A percentile compares a stretch with the other conserved stretches of the same genome.
Evolutionary conservation across 2,797 vertebrate genomes (phyloP).

Genomic region (Cynopterus sphinx): DNA sequence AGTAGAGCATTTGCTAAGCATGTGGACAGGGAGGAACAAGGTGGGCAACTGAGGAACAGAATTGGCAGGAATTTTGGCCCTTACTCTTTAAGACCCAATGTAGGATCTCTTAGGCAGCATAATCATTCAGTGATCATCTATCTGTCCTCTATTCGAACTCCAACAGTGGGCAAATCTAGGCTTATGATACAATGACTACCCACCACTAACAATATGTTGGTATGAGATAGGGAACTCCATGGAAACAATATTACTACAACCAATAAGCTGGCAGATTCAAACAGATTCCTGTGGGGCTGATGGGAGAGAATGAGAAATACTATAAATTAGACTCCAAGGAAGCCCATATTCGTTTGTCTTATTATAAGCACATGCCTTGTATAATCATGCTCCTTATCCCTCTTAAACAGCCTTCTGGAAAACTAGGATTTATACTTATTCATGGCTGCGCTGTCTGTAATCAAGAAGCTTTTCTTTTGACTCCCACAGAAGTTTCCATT

Average conservation of each 20-base stretch:
- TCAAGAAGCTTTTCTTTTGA: slow-evolving; percentile 58
- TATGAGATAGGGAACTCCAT: background rate
- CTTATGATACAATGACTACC: background rate
- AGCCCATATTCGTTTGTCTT: slow-evolving; percentile 13
- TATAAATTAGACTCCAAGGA: slow-evolving; percentile 43
- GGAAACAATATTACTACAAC: background rate
- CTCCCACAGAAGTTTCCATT: slow-evolving; percentile 67
- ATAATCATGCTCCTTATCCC: background rate
- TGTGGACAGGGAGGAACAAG: background rate
- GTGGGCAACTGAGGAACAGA: background rate
- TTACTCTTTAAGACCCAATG: background rate
- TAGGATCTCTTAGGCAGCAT: background rate
- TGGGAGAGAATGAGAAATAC: slow-evolving; percentile 38
- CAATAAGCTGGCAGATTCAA: background rate
- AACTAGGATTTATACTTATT: slow-evolving; percentile 63
- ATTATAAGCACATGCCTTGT: slow-evolving; percentile 52
- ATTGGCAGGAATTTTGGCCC: background rate
- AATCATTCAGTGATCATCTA: background rate
- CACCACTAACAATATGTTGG: background rate
- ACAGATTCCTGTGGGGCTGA: background rate
- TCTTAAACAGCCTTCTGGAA: slow-evolving; percentile 49
- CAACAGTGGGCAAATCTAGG: background rate
- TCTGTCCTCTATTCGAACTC: background rate
- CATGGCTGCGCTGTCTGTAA: slow-evolving; percentile 40
- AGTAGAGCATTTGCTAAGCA: background rate